Evolutionary conservation across 2,888 invertebrate genomes (phyloP).

Genomic region (Elmis aenea): DNA sequence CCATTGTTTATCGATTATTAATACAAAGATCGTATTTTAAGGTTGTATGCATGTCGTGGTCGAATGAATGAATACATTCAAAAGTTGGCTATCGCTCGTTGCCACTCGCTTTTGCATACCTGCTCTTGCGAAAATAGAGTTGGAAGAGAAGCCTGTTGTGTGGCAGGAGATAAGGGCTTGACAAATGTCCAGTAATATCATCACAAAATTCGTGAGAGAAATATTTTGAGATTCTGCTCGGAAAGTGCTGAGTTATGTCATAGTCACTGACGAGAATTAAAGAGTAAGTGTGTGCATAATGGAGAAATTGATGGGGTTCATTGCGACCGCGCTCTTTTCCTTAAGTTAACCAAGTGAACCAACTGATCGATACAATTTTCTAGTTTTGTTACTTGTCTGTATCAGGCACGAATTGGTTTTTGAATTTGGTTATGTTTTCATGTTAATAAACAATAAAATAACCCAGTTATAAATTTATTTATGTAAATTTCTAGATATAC

Average conservation of each 20-base stretch:
- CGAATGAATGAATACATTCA: conserved; percentile 2
- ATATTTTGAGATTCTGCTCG: conserved; percentile 16
- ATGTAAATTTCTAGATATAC: too few species aligned
- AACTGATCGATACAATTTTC: conserved; percentile 28
- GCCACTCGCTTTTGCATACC: conserved; percentile 21
- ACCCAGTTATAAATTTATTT: too few species aligned
- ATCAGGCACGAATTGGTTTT: conserved; percentile 26
- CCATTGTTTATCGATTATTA: too few species aligned
- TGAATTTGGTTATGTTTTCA: too few species aligned
- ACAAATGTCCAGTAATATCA: conserved; percentile 28
- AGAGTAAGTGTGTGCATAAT: conserved; percentile 28
- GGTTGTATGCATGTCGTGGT: conserved; percentile 1
- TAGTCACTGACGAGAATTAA: conserved; percentile 25
- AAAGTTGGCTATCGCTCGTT: conserved; percentile 19
- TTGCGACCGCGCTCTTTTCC: conserved; percentile 24
- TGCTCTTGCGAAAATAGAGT: conserved; percentile 20
- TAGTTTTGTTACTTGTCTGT: conserved; percentile 25
- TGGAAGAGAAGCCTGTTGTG: conserved; percentile 16
- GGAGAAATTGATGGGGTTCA: conserved; percentile 25
- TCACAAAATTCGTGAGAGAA: conserved; percentile 26
- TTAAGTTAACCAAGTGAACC: conserved; percentile 20
- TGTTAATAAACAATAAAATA: too few species aligned
- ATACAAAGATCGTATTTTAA: too few species aligned
- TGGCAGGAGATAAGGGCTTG: conserved; percentile 24
- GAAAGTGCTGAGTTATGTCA: conserved; percentile 25